Percentiles rank a stretch among this genome's conserved stretches.
phyloP scores from a whole-genome alignment of 2,113 vertebrate genomes.

The Apistogramma diplotaenia region DNA sequence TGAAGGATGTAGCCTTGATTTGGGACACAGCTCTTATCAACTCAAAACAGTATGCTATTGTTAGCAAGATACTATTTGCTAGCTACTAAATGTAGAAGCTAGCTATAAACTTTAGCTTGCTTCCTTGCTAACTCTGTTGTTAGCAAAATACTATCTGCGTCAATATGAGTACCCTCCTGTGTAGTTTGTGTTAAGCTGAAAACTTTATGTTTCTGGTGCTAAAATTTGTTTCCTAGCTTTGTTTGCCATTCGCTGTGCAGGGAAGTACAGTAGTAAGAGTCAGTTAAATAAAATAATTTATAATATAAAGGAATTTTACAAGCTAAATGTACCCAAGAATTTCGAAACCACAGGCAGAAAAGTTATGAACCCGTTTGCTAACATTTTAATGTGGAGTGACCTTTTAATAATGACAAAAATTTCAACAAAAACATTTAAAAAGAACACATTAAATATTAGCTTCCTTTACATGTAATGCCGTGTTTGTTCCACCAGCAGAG shows the following conservation, averaged over 20 bases:
- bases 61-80: no score
- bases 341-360: not conserved
- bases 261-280: not conserved
- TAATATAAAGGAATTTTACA: not conserved
- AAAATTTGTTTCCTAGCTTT: not conserved
- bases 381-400: not conserved
- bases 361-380: not conserved
- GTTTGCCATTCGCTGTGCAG: not conserved
- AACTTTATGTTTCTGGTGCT: not conserved
- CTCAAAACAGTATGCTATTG: no score
- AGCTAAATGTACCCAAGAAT: not conserved
- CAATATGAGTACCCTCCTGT: no score
- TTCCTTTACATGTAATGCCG: not conserved
- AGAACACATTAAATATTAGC: not conserved
- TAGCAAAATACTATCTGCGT: no score
- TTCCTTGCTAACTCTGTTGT: no score
- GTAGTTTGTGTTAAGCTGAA: no score
- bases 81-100: no score
- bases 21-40: no score
- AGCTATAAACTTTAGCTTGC: no score
- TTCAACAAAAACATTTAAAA: not conserved
- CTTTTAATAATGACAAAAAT: no score
- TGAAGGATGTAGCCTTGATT: no score
- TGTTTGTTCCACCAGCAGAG: not conserved
- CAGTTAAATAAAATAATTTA: not conserved